Evolutionary conservation across 2,797 vertebrate species (phyloP).

Genomic region (Spinibarbus caldwelli): DNA sequence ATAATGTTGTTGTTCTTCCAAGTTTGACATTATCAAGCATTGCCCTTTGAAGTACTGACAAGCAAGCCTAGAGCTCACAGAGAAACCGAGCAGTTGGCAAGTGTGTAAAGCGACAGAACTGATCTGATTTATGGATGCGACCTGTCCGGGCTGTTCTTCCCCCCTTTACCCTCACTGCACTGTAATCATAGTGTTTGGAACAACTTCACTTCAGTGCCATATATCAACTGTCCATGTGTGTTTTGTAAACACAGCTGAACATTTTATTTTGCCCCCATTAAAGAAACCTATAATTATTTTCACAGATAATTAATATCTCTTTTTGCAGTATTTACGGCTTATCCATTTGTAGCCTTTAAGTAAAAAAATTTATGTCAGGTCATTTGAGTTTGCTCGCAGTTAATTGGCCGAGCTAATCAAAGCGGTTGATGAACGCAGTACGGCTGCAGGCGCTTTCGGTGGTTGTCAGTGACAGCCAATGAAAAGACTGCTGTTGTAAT

Average conservation of each 20-base stretch:
- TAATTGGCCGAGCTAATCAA: slow-evolving; percentile 63
- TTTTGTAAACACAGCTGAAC: slow-evolving; percentile 76
- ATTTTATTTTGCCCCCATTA: slow-evolving; percentile 76
- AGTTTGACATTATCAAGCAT: not conserved
- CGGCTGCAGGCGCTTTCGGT: not conserved
- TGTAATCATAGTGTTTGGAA: slow-evolving; percentile 78
- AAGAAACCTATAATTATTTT: slow-evolving; percentile 77
- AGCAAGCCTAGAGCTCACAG: not conserved
- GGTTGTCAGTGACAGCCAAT: slow-evolving; percentile 1
- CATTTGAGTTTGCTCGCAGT: slow-evolving; percentile 53
- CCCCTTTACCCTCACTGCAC: slow-evolving; percentile 64
- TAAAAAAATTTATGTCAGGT: slow-evolving; percentile 29
- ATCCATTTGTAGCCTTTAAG: slow-evolving; percentile 46
- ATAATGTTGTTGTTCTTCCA: slow-evolving; percentile 22
- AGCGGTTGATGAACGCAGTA: slow-evolving; percentile 26
- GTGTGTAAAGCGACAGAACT: not conserved
- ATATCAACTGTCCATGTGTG: slow-evolving; percentile 72
- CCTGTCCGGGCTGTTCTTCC: slow-evolving; percentile 64
- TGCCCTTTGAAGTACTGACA: not conserved
- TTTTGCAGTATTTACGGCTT: slow-evolving; percentile 49
- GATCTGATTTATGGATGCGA: slow-evolving; percentile 70
- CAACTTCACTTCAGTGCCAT: slow-evolving; percentile 71
- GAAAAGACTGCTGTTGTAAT: slow-evolving; percentile 44
- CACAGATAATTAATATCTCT: slow-evolving; percentile 72
- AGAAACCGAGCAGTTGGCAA: not conserved